These are phyloP conservation scores for Apodemia mormo DNA, from an alignment of 2,888 invertebrate genomes.

Conservation along the genomic window DNA sequence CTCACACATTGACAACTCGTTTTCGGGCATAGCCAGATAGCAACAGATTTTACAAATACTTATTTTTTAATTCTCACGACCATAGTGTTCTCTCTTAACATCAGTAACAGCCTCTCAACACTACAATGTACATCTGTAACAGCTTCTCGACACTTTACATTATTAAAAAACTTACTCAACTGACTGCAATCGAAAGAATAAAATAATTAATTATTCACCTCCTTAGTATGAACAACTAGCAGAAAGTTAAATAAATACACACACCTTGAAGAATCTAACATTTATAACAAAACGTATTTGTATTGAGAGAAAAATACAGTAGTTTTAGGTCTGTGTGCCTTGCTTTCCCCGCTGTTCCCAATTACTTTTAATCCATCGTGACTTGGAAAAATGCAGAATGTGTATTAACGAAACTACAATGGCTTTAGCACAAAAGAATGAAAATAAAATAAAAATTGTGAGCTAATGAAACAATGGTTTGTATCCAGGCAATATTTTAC, in stretches of 20 bases:
- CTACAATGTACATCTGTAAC: no score
- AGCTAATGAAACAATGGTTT: constrained; percentile 54
- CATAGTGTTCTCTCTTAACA: no score
- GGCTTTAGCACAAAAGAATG: constrained; percentile 43
- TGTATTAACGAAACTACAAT: constrained; percentile 26
- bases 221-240: no score
- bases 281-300: constrained; percentile 33
- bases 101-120: no score
- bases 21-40: no score
- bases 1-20: no score
- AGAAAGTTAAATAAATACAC: background rate
- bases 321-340: constrained; percentile 30
- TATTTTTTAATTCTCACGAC: no score
- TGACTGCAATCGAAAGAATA: no score
- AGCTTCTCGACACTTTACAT: no score
- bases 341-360: constrained; percentile 13
- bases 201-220: no score
- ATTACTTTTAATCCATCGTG: constrained; percentile 18
- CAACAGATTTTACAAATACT: no score
- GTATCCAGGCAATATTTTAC: constrained; percentile 60
- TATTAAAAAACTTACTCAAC: no score
- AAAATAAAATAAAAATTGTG: constrained; percentile 47
- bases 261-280: constrained; percentile 3
- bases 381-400: constrained; percentile 22
- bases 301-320: constrained; percentile 45